Evolutionary conservation across 2,797 vertebrate species (phyloP), one percentile per base, ranked within the genome.

Genomic region (Tangara arthus): DNA sequence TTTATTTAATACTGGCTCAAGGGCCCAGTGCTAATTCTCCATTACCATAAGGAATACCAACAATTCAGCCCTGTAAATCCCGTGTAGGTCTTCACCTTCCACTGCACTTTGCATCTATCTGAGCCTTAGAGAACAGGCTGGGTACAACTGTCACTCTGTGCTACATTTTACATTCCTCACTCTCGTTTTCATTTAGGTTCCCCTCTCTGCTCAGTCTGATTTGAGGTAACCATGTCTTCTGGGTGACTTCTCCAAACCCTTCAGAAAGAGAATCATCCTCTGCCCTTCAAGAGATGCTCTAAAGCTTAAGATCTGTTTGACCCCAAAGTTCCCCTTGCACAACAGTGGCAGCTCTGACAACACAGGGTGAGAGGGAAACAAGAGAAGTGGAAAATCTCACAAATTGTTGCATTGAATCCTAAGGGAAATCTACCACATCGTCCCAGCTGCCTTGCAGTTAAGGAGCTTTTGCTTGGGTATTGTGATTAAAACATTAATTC

Each of bases 1-100:
- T 95, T 90, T 68, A 81, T 87, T 90, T 89, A 87, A 95, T 37
- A 47, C 53, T 61, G 70, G 72, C 41, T 89, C 53, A 80, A 87
- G 66, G 60, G 39, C 23, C 49, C 42, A 56, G 49, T 2, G 1
- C 26, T 50, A 89, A 82, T 71, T 81, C 65, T 68, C 41, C 47
- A 27, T 64, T 85, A 49, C 68, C 12, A 42, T 69, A 89, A 69
- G 32, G 64, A 95, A 85, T 35, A 64, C 24, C 60, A 91, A 72
- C 5, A 63, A 53, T 69, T 89, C 80, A 77, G 65, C 35, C 46
- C 26, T 53, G 34, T 76, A 94, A 94, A 89, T 71, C 59, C 82
- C 59, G 49, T 2, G 1, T 2, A 85, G 52, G 77, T 85, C 37
- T 71, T 92, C 24, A 23, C 42, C 28, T 91, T 90, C 39, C 32